Evolutionary conservation across 2,888 invertebrate species (phyloP), one percentile per base, ranked within the genome.

Genomic region (Pristionchus fissidentatus): DNA sequence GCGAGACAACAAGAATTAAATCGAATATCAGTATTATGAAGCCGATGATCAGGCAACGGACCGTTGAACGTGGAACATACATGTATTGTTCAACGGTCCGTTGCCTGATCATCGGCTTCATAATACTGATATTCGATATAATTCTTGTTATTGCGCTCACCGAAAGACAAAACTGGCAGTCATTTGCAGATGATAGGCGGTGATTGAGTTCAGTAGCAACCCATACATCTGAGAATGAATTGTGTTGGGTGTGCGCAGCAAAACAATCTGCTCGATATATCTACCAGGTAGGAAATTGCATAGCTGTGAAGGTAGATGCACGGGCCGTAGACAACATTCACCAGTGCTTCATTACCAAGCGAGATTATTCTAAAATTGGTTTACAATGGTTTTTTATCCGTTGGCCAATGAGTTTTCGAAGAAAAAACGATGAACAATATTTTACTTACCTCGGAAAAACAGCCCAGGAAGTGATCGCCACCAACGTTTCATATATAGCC

Each of bases 161-260:
- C 62, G 62, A 66, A 66, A 66, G 7, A 29, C 43, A 8, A 73
- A 73, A 5, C 29, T 73, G 22, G 73, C 73, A 3, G 73, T 73
- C 73, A 73, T 73, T 46, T 73, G 73, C 26, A 46, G 13, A 19
- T 46, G 32, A 5, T 73, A 73, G 22, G 26, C 41, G 1, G 73
- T 73, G 1, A 43, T n/a, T 15, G 73, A n/a, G 46, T 41, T 73
- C 13, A 73, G 46, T 5, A 35, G 41, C 43, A 73, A 35, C 13
- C 43, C 73, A 46, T 73, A 73, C 19, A 46, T 26, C 0, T 22
- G n/a, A n/a, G n/a, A n/a, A n/a, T n/a, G n/a, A n/a, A n/a, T n/a
- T n/a, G n/a, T n/a, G n/a, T n/a, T n/a, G n/a, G n/a, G n/a, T n/a
- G n/a, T n/a, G n/a, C n/a, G n/a, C n/a, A n/a, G n/a, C n/a, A n/a